Evolutionary conservation across 1,140 invertebrate genomes (phyloP).

Genomic region (Venturia canescens): DNA sequence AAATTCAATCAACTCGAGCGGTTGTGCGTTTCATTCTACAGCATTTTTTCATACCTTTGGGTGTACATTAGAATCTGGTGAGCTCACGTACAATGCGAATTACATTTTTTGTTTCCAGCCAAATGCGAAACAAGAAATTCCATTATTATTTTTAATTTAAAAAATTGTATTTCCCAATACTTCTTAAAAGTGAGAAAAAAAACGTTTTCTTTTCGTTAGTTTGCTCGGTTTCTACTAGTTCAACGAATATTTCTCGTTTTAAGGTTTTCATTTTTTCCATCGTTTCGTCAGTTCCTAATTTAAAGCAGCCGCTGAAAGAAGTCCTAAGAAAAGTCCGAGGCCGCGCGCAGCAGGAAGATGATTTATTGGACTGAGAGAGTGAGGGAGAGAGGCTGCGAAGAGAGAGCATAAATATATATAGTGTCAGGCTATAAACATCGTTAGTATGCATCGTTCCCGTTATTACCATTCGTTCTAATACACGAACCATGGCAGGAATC

Average conservation of each 20-base stretch:
- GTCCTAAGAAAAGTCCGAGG: not conserved
- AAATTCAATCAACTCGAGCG: conserved; percentile 3
- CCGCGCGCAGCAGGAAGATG: not conserved
- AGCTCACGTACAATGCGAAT: not conserved
- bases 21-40: not conserved
- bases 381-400: not conserved
- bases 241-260: no score
- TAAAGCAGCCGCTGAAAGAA: not conserved
- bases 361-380: not conserved
- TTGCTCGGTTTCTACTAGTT: no score
- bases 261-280: not conserved
- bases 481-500: conserved; percentile 55
- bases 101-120: not conserved
- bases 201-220: no score
- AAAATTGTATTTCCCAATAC: not conserved
- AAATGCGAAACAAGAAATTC: no score
- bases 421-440: conserved; percentile 60
- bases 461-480: conserved; percentile 74
- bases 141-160: no score
- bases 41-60: not conserved
- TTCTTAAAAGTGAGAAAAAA: not conserved
- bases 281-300: not conserved
- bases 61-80: not conserved
- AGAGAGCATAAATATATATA: conserved; percentile 27
- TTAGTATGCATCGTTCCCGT: conserved; percentile 61